Conservation (phyloP, 1,140 invertebrate genomes). For the Diorhabda elongata region DNA sequence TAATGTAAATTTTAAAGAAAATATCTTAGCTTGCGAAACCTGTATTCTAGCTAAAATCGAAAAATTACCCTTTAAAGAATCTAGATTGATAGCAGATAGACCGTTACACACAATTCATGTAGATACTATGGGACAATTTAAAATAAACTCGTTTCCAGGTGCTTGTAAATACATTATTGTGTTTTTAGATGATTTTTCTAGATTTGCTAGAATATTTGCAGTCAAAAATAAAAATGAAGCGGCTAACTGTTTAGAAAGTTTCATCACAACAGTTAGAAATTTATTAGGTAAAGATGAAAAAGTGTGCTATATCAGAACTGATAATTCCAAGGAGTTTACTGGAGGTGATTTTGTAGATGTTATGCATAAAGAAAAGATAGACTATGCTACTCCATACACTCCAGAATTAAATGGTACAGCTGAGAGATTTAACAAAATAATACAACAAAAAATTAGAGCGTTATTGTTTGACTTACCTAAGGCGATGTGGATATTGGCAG, state of each 20-base stretch:
- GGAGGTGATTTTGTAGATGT: too few species aligned
- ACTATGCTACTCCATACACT: background rate
- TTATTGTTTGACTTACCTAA: background rate
- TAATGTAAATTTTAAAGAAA: too few species aligned
- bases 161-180: background rate
- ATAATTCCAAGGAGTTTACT: too few species aligned
- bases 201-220: background rate
- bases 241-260: background rate
- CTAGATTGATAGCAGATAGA: too few species aligned
- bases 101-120: constrained; percentile 4
- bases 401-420: constrained; percentile 4
- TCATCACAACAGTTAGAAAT: background rate
- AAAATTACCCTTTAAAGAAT: too few species aligned
- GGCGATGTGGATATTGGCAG: too few species aligned
- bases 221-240: constrained; percentile 1
- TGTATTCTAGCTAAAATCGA: background rate
- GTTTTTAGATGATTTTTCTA: too few species aligned
- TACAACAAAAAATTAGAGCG: background rate
- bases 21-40: background rate
- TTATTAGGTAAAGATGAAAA: background rate
- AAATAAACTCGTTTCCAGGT: background rate
- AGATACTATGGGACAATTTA: constrained; percentile 3
- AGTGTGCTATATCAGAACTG: too few species aligned
- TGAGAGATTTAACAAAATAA: background rate
- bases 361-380: background rate